These are phyloP conservation scores for Allolobophora icterica DNA, from an alignment of 2,888 invertebrate genomes.

Conservation along the genomic window DNA sequence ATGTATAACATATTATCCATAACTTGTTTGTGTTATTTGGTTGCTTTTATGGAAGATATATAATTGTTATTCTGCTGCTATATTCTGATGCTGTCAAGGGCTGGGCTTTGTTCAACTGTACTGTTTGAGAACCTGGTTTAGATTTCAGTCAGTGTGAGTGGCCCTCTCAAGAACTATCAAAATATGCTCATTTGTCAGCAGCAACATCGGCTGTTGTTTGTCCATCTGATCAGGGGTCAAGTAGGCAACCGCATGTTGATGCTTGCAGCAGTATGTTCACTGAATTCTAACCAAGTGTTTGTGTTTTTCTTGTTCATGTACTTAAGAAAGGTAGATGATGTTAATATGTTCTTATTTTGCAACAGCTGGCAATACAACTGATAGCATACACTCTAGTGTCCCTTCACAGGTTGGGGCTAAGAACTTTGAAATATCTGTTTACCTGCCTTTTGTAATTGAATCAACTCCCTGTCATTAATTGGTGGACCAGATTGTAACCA, in stretches of 20 bases:
- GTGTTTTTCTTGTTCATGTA: not conserved
- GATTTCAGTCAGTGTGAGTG: not conserved
- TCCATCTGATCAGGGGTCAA: not conserved
- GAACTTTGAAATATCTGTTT: not conserved
- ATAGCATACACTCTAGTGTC: too few relatives aligned
- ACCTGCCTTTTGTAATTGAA: not conserved
- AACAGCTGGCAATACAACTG: too few relatives aligned
- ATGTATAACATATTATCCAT: not conserved
- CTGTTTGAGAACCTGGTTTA: not conserved
- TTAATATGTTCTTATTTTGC: not conserved
- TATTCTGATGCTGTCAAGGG: too few relatives aligned
- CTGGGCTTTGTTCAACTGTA: too few relatives aligned
- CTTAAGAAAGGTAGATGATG: not conserved
- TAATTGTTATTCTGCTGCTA: too few relatives aligned
- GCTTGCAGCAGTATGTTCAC: not conserved
- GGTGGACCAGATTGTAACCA: not conserved
- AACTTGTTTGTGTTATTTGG: not conserved
- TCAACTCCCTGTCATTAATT: not conserved
- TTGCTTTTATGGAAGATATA: too few relatives aligned
- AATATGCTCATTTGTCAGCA: not conserved
- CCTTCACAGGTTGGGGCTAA: not conserved
- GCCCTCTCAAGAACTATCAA: constrained; percentile 3
- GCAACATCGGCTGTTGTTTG: not conserved
- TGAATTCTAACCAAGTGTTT: not conserved
- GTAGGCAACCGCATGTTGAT: constrained; percentile 1